These are phyloP conservation scores for Drosophila nigritarsus DNA, from an alignment of 2,888 invertebrate genomes.

Conservation along the genomic window DNA sequence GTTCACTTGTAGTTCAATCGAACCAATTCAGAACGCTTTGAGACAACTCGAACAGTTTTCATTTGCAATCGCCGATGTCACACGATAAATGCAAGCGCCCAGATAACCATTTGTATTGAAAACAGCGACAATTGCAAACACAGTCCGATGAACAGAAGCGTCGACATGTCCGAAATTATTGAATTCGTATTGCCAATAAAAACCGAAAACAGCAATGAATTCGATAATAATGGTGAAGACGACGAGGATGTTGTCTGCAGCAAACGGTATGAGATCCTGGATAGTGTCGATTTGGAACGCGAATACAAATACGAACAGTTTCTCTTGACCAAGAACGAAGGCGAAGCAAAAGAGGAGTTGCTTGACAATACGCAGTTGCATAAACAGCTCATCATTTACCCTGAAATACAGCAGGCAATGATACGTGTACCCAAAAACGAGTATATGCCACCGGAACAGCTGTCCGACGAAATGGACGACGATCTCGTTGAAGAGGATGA, in stretches of 20 bases:
- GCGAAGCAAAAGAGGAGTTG: conserved; percentile 37
- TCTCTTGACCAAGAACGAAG: conserved; percentile 51
- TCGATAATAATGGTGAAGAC: conserved; percentile 36
- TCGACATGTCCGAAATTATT: conserved; percentile 78
- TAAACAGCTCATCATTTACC: conserved; percentile 43
- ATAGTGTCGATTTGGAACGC: conserved; percentile 54
- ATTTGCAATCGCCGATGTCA: conserved; percentile 52
- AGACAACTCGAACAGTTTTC: conserved; percentile 19
- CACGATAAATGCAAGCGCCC: conserved; percentile 55
- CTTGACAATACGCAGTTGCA: conserved; percentile 44
- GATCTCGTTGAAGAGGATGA: conserved; percentile 23
- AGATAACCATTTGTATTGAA: conserved; percentile 7
- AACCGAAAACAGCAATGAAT: conserved; percentile 43
- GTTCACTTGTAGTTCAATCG: background rate
- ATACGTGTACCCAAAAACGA: conserved; percentile 43
- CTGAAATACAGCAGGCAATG: conserved; percentile 29
- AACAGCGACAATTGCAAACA: conserved; percentile 13
- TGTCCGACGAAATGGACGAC: conserved; percentile 48
- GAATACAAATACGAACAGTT: conserved; percentile 58
- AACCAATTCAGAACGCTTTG: background rate
- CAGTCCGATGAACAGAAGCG: conserved; percentile 39
- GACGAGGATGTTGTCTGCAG: conserved; percentile 39
- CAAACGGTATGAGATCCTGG: conserved; percentile 53
- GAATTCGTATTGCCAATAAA: conserved; percentile 69
- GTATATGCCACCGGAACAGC: conserved; percentile 39